phyloP scores from a whole-genome alignment of 1,140 invertebrate species.

The Hirudo medicinalis region DNA sequence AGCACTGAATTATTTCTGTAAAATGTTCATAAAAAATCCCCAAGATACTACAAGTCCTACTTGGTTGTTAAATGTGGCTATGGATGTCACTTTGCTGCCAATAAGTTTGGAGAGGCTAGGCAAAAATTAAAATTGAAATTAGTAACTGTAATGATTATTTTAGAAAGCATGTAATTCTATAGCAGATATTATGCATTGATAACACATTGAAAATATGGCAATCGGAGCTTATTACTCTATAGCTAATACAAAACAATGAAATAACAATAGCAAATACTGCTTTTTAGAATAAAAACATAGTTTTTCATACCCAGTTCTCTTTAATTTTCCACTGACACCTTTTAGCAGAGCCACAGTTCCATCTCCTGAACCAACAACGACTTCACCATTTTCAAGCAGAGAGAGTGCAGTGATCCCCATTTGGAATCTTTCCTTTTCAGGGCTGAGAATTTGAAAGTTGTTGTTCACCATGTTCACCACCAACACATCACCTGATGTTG shows the following conservation, averaged over 20 bases:
- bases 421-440: slow-evolving; percentile 36
- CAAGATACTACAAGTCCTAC: no score
- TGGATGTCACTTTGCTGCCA: neutral
- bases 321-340: slow-evolving; percentile 22
- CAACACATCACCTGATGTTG: slow-evolving; percentile 59
- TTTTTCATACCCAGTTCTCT: slow-evolving; percentile 17
- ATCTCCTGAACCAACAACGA: slow-evolving; percentile 68
- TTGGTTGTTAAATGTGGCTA: neutral
- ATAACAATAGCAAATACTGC: slow-evolving; percentile 5
- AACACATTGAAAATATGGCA: no score
- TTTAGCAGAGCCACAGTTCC: slow-evolving; percentile 49
- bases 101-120: no score
- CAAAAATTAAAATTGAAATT: no score
- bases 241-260: slow-evolving; percentile 6
- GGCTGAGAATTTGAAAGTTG: slow-evolving; percentile 34
- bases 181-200: no score
- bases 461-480: slow-evolving; percentile 35
- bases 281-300: neutral
- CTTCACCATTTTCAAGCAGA: slow-evolving; percentile 44
- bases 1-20: no score
- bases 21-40: no score
- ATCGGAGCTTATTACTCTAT: slow-evolving; percentile 18
- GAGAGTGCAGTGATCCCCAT: slow-evolving; percentile 54
- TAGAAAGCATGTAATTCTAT: no score
- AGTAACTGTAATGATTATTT: no score